A percentile compares a stretch with the other conserved stretches of the same genome.
Evolutionary conservation across 1,140 invertebrate genomes (phyloP).

Genomic region (Neocloeon triangulifer): DNA sequence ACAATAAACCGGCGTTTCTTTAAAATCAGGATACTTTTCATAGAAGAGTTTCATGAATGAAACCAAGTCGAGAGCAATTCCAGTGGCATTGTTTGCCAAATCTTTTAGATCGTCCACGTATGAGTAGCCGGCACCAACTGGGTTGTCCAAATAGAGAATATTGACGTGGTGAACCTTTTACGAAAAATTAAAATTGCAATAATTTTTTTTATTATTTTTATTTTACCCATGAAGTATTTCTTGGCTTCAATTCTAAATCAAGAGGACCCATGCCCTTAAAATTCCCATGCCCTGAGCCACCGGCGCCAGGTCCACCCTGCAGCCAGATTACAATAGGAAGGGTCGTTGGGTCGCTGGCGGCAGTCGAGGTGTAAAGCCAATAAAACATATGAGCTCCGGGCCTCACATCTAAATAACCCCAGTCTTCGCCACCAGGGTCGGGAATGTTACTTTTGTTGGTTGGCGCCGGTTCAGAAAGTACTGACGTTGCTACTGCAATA

Average conservation of each 20-base stretch:
- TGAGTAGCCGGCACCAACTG: constrained; percentile 72
- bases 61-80: constrained; percentile 60
- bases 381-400: constrained; percentile 56
- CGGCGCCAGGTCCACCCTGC: constrained; percentile 50
- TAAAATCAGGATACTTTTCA: constrained; percentile 34
- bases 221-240: constrained; percentile 53
- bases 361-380: constrained; percentile 54
- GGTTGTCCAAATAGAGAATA: constrained; percentile 70
- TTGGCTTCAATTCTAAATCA: constrained; percentile 32
- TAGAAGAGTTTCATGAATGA: constrained; percentile 40
- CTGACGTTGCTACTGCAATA: too few relatives aligned
- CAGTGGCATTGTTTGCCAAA: constrained; percentile 35
- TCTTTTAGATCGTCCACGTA: constrained; percentile 36
- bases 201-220: too few relatives aligned
- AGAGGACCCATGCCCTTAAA: constrained; percentile 54
- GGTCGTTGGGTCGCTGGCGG: constrained; percentile 24
- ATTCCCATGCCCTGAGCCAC: constrained; percentile 54
- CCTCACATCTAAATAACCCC: constrained; percentile 41
- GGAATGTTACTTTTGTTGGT: too few relatives aligned
- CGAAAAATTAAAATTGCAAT: too few relatives aligned
- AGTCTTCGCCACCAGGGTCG: constrained; percentile 42
- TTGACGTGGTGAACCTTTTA: constrained; percentile 46
- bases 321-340: constrained; percentile 55
- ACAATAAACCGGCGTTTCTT: constrained; percentile 49
- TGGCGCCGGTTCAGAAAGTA: too few relatives aligned